Percentiles rank a stretch among this genome's conserved stretches.
Conservation (phyloP, 2,888 invertebrate species). For the Drosophila pegasa region DNA sequence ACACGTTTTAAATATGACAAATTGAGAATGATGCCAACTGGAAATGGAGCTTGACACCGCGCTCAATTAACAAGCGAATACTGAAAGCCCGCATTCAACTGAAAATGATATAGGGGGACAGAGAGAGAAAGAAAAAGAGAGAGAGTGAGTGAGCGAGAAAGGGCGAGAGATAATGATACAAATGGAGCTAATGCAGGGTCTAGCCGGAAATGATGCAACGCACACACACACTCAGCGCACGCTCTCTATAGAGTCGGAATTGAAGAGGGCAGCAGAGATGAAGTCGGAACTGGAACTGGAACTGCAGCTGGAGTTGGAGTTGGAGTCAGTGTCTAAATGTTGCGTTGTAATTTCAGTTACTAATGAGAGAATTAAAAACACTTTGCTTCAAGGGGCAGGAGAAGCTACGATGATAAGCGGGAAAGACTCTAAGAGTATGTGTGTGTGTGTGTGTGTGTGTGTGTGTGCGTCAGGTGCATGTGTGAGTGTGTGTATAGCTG, state of each 20-base stretch:
- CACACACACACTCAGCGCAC: neutral
- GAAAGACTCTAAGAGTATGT: slow-evolving; percentile 16
- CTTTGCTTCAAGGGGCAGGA: slow-evolving; percentile 56
- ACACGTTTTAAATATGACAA: slow-evolving; percentile 57
- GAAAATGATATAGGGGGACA: slow-evolving; percentile 6
- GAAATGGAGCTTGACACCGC: slow-evolving; percentile 31
- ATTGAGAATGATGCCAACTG: slow-evolving; percentile 48
- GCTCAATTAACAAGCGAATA: slow-evolving; percentile 45
- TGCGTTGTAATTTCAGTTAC: slow-evolving; percentile 73
- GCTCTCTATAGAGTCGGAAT: neutral
- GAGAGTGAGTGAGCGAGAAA: neutral
- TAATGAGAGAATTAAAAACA: slow-evolving; percentile 81
- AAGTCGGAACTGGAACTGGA: neutral
- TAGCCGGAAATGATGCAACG: slow-evolving; percentile 16
- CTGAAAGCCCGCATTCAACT: slow-evolving; percentile 46
- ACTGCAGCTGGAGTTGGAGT: neutral
- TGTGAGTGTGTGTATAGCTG: slow-evolving; percentile 18
- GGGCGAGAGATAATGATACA: slow-evolving; percentile 8
- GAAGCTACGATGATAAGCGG: slow-evolving; percentile 43
- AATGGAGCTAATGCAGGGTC: slow-evolving; percentile 16
- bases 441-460: neutral
- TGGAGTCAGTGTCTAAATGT: slow-evolving; percentile 39
- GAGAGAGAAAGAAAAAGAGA: neutral
- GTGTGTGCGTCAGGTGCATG: neutral
- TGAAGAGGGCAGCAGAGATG: neutral